Percentiles rank a stretch among this genome's conserved stretches.
Evolutionary conservation across 2,113 vertebrate genomes (phyloP).

Genomic region (Psittacara wagleri): DNA sequence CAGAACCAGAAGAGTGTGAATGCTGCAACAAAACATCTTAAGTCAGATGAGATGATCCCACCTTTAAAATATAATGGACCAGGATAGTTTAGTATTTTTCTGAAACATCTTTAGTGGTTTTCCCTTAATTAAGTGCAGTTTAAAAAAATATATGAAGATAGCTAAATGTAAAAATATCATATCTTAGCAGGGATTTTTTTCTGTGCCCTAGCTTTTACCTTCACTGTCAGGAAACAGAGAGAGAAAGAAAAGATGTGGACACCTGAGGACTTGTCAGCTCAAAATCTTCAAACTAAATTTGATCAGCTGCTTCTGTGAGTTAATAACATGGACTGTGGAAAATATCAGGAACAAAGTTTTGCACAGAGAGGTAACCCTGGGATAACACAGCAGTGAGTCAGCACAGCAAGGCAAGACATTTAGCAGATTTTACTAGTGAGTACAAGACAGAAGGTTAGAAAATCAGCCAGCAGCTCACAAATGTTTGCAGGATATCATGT

Average conservation of each 20-base stretch:
- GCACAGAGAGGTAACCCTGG: not conserved
- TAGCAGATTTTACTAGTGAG: not conserved
- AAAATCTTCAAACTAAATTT: constrained; percentile 31
- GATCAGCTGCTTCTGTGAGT: not conserved
- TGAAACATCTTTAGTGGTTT: not conserved
- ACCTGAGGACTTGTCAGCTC: constrained; percentile 2
- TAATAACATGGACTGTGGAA: constrained; percentile 24
- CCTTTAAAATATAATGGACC: not conserved
- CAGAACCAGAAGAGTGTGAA: not conserved
- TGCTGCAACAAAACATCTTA: not conserved
- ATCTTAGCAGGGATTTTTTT: not conserved
- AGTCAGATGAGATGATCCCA: not conserved
- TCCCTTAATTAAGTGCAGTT: not conserved
- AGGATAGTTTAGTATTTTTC: not conserved
- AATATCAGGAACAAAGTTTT: not conserved
- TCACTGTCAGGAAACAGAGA: not conserved
- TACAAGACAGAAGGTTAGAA: not conserved
- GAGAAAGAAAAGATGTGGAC: not conserved
- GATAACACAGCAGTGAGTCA: not conserved
- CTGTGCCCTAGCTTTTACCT: not conserved
- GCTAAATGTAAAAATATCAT: not conserved
- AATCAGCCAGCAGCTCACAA: not conserved
- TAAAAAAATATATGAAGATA: not conserved
- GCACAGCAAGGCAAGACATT: not conserved
- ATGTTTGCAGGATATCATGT: not conserved